A percentile compares a stretch with the other conserved stretches of the same genome.
Evolutionary conservation across 2,888 invertebrate genomes (phyloP).

Genomic region (Pseudoips prasinana): DNA sequence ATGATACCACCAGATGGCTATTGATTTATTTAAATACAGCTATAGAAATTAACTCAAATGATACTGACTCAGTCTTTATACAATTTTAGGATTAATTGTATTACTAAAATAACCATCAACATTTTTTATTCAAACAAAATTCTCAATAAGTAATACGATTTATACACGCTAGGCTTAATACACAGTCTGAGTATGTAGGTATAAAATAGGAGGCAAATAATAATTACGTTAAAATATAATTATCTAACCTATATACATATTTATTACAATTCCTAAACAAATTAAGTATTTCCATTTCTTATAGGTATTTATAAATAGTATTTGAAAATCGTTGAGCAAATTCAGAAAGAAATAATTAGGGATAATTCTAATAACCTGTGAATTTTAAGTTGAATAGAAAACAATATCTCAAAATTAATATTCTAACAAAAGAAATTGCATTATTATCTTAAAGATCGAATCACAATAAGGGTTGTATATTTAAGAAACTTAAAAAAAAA

Average conservation of each 20-base stretch:
- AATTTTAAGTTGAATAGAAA: constrained; percentile 32
- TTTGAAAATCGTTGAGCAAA: constrained; percentile 60
- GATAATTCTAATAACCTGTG: constrained; percentile 27
- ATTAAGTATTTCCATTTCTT: constrained; percentile 34
- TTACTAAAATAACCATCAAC: constrained; percentile 16
- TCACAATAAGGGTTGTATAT: constrained; percentile 19
- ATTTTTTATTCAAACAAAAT: constrained; percentile 10
- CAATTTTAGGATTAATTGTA: constrained; percentile 32
- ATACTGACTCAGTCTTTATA: constrained; percentile 35
- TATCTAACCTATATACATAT: constrained; percentile 33
- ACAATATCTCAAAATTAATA: constrained; percentile 26
- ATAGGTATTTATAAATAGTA: constrained; percentile 37
- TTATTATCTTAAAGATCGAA: constrained; percentile 27
- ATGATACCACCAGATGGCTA: constrained; percentile 16
- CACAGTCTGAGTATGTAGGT: constrained; percentile 27
- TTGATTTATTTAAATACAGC: constrained; percentile 1
- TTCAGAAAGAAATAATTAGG: constrained; percentile 42
- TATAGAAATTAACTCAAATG: constrained; percentile 15
- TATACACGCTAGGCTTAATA: constrained; percentile 25
- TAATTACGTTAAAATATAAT: constrained; percentile 26
- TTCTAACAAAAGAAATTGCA: not conserved
- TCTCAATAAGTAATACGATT: constrained; percentile 15
- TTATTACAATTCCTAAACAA: constrained; percentile 46
- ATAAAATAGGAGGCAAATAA: constrained; percentile 35
- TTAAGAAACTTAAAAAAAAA: constrained; percentile 12